Base-by-base conservation (phyloP, 2,888 invertebrate genomes). In the Lobophora halterata region DNA sequence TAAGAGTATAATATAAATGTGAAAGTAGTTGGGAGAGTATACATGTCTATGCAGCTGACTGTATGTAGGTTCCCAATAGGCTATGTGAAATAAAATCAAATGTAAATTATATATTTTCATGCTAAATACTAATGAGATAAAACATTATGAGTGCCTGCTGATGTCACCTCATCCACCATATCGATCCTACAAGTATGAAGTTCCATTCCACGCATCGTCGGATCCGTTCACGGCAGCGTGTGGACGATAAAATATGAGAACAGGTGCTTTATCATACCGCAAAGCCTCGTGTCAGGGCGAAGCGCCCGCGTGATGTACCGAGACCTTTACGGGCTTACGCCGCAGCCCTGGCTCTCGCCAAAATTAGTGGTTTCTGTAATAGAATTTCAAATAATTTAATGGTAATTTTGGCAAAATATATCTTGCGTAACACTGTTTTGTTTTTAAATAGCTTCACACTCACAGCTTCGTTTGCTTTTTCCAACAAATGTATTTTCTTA, bases 251-350 rank as follows among this genome's bases (percentile, higher is more conserved):
- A 82, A 80, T 79, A 82, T 76, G 75, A 71, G 79, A 79, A 75
- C 80, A 78, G 85, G 82, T 79, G 65, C 83, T 86, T 81, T 61
- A 82, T 86, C 83, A 86, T 76, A 69, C 52, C 53, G 74, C 64
- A 82, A 85, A 85, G 80, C 83, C 80, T 65, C 46, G 71, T 80
- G 83, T 83, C 82, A 74, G 58, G 58, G 65, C 67, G 63, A 57
- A 62, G 70, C 68, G 71, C 65, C 65, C 56, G 62, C 58, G 73
- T 81, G 82, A 82, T 79, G 81, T 79, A 82, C 77, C 73, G 61
- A 71, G 71, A 75, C 80, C 77, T 78, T n/a, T 72, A 65, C 55
- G 58, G 73, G 79, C 79, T 82, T 79, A 80, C 61, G 53, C 55
- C 58, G 61, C 57, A 52, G 61, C 19, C 25, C 13, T 31, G 32